phyloP scores from a whole-genome alignment of 2,797 vertebrate genomes.

The Microctenopoma stevenorrisi region DNA sequence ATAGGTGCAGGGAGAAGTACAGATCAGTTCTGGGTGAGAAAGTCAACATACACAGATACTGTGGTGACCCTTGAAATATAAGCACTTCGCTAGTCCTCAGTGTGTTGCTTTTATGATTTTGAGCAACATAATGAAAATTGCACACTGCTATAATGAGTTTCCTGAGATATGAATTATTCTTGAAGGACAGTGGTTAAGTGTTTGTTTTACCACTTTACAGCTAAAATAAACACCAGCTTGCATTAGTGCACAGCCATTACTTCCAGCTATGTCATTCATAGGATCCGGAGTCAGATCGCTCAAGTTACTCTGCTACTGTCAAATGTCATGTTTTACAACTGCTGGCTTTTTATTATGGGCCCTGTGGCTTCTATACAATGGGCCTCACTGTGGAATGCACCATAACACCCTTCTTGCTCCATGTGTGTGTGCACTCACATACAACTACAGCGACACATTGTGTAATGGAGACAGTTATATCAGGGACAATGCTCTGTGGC shows the following conservation, averaged over 20 bases:
- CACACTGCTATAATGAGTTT: constrained; percentile 27
- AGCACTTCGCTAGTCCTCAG: constrained; percentile 26
- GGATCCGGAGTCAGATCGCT: constrained; percentile 67
- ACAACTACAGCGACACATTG: constrained; percentile 43
- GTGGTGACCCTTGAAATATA: constrained; percentile 34
- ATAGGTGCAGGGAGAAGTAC: constrained; percentile 40
- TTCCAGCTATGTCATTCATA: constrained; percentile 60
- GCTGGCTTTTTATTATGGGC: constrained; percentile 64
- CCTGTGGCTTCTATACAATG: constrained; percentile 60
- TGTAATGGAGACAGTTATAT: constrained; percentile 72
- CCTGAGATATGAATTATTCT: constrained; percentile 51
- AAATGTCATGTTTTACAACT: constrained; percentile 74
- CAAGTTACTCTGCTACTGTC: constrained; percentile 73
- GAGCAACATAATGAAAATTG: constrained; percentile 38
- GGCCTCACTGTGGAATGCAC: constrained; percentile 70
- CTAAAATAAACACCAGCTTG: constrained; percentile 61
- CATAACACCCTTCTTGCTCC: constrained; percentile 14
- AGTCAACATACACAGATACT: constrained; percentile 30
- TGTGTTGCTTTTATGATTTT: constrained; percentile 28
- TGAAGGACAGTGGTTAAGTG: constrained; percentile 40
- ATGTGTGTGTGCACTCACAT: constrained; percentile 23
- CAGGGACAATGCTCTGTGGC: constrained; percentile 60
- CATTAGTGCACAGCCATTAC: constrained; percentile 60
- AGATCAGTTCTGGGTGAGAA: constrained; percentile 67
- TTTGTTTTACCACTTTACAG: constrained; percentile 57